Evolutionary conservation across 2,888 invertebrate species (phyloP).

Genomic region (Dexiosoma caninum): DNA sequence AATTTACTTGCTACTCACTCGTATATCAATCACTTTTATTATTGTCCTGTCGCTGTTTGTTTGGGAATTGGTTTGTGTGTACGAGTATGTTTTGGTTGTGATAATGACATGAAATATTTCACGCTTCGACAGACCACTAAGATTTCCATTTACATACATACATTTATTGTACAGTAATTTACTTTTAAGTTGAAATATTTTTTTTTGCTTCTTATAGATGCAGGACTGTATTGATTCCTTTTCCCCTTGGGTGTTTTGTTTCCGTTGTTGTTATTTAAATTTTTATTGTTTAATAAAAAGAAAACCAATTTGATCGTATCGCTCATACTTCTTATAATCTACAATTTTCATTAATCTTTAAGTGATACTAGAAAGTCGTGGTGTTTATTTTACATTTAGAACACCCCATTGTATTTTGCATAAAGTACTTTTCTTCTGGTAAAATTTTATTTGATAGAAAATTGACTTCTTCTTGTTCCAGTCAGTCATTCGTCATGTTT

Average conservation of each 20-base stretch:
- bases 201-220: background rate
- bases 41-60: slow-evolving; percentile 43
- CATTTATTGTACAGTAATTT: background rate
- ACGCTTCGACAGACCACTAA: slow-evolving; percentile 58
- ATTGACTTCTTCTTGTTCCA: slow-evolving; percentile 53
- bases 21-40: slow-evolving; percentile 51
- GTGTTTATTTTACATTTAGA: slow-evolving; percentile 48
- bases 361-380: slow-evolving; percentile 49
- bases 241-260: background rate
- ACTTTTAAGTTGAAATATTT: slow-evolving; percentile 35
- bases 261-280: slow-evolving; percentile 56
- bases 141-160: slow-evolving; percentile 17
- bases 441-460: slow-evolving; percentile 19
- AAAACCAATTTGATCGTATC: slow-evolving; percentile 9
- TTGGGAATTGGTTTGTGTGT: background rate
- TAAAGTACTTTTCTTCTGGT: slow-evolving; percentile 8
- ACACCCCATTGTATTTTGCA: slow-evolving; percentile 15
- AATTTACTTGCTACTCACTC: slow-evolving; percentile 33
- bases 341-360: slow-evolving; percentile 62
- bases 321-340: slow-evolving; percentile 40
- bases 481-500: slow-evolving; percentile 32
- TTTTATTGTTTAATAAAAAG: slow-evolving; percentile 48
- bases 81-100: slow-evolving; percentile 34
- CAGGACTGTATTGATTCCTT: slow-evolving; percentile 40
- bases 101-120: slow-evolving; percentile 62